Conservation (phyloP, 1,140 invertebrate genomes). For the Nixonia krombeini region DNA sequence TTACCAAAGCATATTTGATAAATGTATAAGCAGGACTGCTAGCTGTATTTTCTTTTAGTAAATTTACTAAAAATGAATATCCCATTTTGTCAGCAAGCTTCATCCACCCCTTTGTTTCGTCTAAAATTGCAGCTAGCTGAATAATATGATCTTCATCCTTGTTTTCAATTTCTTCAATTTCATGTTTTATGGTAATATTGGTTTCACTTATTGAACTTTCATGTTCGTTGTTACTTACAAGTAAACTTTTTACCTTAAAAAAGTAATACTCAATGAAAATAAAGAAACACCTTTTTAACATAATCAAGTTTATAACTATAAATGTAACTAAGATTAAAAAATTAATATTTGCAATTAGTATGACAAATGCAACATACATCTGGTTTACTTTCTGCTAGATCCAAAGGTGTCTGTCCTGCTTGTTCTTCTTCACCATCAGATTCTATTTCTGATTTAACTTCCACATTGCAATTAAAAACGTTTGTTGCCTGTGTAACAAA, state of each 20-base stretch:
- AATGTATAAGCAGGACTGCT: conserved; percentile 38
- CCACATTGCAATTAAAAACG: too few relatives aligned
- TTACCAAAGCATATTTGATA: conserved; percentile 37
- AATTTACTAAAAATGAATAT: conserved; percentile 54
- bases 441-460: conserved; percentile 37
- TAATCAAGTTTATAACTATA: too few relatives aligned
- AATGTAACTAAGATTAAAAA: too few relatives aligned
- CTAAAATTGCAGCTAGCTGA: conserved; percentile 52
- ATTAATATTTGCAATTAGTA: too few relatives aligned
- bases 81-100: conserved; percentile 58
- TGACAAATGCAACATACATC: too few relatives aligned
- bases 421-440: conserved; percentile 34
- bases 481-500: too few relatives aligned
- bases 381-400: conserved; percentile 59
- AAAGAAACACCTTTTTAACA: too few relatives aligned
- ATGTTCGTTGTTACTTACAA: not conserved
- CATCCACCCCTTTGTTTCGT: conserved; percentile 61
- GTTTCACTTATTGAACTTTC: not conserved
- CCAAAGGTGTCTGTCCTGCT: conserved; percentile 57
- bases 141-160: conserved; percentile 34
- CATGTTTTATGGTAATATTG: conserved; percentile 22
- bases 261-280: too few relatives aligned
- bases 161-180: conserved; percentile 36
- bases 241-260: conserved; percentile 15
- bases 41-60: conserved; percentile 34